These are phyloP conservation scores for Clepsis dumicolana DNA, from an alignment of 2,888 invertebrate species.

Conservation along the genomic window DNA sequence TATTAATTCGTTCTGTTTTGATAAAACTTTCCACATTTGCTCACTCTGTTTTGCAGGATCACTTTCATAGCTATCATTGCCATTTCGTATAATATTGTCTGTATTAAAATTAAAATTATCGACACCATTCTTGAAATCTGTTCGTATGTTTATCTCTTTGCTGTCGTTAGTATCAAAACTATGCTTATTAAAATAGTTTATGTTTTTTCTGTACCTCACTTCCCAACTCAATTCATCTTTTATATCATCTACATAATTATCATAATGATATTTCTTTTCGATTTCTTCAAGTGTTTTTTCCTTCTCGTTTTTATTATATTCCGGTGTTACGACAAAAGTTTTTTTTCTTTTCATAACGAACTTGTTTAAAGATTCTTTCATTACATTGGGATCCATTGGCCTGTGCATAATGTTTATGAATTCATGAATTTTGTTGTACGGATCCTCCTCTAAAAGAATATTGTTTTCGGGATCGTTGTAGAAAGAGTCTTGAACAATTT, in stretches of 20 bases:
- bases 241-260: neutral
- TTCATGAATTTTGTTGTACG: neutral
- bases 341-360: slow-evolving; percentile 53
- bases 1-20: slow-evolving; percentile 37
- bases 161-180: neutral
- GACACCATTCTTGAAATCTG: neutral
- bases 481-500: neutral
- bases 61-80: slow-evolving; percentile 44
- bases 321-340: slow-evolving; percentile 50
- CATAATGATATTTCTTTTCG: neutral
- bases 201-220: neutral
- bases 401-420: neutral
- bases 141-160: neutral
- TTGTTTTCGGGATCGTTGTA: neutral
- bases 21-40: slow-evolving; percentile 43
- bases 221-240: neutral
- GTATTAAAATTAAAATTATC: neutral
- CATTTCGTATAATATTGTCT: neutral
- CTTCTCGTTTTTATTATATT: slow-evolving; percentile 9
- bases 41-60: slow-evolving; percentile 51
- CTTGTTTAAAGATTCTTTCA: slow-evolving; percentile 52
- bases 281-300: neutral
- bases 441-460: neutral
- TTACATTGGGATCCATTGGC: neutral
- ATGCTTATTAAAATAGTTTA: neutral